Conservation (phyloP, 2,113 vertebrate genomes). For the Syngnathus floridae region DNA sequence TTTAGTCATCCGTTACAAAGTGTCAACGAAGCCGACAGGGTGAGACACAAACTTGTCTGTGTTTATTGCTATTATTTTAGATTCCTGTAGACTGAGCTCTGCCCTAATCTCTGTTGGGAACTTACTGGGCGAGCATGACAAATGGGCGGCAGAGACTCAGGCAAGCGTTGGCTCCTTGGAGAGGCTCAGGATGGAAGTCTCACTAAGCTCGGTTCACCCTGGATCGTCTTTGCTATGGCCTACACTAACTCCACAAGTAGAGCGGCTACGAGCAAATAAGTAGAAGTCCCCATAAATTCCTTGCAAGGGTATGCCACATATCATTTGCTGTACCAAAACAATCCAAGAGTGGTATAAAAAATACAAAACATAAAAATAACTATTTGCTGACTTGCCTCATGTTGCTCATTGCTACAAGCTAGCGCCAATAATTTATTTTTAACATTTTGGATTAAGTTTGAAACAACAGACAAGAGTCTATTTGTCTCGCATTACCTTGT, state of each 20-base stretch:
- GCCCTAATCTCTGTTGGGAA: constrained; percentile 66
- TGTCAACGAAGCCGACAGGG: constrained; percentile 55
- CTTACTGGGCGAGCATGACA: constrained; percentile 68
- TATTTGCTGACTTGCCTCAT: no score
- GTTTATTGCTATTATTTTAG: constrained; percentile 70
- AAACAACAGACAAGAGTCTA: no score
- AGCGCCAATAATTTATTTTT: no score
- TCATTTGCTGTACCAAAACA: neutral
- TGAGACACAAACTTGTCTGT: constrained; percentile 65
- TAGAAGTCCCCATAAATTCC: neutral
- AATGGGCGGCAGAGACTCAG: constrained; percentile 65
- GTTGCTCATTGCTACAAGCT: no score
- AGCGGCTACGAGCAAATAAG: constrained; percentile 23
- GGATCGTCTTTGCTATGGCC: constrained; percentile 64
- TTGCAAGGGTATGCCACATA: constrained; percentile 3
- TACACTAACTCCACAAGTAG: constrained; percentile 43
- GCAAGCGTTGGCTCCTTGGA: constrained; percentile 65
- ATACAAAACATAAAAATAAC: neutral
- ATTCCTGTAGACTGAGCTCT: constrained; percentile 62
- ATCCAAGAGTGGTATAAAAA: neutral
- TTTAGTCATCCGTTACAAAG: constrained; percentile 65
- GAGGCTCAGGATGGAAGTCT: constrained; percentile 60
- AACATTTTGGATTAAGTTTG: no score
- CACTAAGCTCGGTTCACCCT: constrained; percentile 58
- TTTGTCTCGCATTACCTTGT: no score